These are phyloP conservation scores for Schizotus pectinicornis DNA, from an alignment of 2,888 invertebrate species.

Conservation along the genomic window DNA sequence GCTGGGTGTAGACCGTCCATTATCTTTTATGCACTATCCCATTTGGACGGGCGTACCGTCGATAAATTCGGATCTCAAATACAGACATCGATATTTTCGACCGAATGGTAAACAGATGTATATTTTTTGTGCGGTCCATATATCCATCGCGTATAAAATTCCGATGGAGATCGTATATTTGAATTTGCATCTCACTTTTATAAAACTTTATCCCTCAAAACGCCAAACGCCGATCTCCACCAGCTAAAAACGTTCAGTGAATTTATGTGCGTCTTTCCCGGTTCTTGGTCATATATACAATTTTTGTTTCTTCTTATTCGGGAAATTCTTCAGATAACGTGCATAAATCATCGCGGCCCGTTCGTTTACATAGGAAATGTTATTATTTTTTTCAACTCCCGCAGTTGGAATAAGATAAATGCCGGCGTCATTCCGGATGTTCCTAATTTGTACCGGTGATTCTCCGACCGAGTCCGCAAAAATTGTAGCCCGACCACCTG, in stretches of 20 bases:
- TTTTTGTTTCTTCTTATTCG: conserved; percentile 27
- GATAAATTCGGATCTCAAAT: conserved; percentile 44
- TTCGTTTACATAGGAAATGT: no score
- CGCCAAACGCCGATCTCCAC: conserved; percentile 34
- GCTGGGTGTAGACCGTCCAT: no score
- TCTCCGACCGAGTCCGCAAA: no score
- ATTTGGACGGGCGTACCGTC: conserved; percentile 7
- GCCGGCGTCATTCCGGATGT: no score
- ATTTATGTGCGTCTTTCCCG: conserved; percentile 34
- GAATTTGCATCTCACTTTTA: conserved; percentile 43
- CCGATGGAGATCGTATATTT: conserved; percentile 40
- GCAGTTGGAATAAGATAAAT: no score
- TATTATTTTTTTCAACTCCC: no score
- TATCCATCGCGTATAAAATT: conserved; percentile 43
- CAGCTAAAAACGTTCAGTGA: conserved; percentile 34
- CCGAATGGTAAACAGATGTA: conserved; percentile 46
- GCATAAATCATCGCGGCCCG: no score
- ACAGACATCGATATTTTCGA: conserved; percentile 46
- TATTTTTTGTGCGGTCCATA: conserved; percentile 40
- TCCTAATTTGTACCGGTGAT: no score
- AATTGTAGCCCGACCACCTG: no score
- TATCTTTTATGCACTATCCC: not conserved
- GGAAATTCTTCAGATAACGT: not conserved
- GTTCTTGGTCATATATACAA: conserved; percentile 21
- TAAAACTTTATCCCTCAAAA: conserved; percentile 41